phyloP scores from a whole-genome alignment of 2,888 invertebrate species.

The Amiota mariae region DNA sequence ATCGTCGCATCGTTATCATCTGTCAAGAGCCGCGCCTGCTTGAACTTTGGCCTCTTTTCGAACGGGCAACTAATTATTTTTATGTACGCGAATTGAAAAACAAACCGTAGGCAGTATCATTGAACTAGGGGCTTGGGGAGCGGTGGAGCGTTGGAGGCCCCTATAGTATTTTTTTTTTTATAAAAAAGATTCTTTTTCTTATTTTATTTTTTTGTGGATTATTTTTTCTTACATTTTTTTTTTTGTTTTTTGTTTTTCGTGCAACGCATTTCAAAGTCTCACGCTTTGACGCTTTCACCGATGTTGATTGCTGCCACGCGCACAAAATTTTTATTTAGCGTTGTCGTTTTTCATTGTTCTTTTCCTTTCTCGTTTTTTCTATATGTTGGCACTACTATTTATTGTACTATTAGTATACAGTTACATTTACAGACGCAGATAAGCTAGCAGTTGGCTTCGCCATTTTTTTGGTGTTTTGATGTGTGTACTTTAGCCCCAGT shows the following conservation, averaged over 20 bases:
- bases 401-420: background rate
- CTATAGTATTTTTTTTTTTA: too few species aligned
- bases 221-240: too few species aligned
- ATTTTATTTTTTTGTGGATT: too few species aligned
- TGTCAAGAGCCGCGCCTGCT: constrained; percentile 12
- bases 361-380: background rate
- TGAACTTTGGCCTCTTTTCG: background rate
- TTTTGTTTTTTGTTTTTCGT: background rate
- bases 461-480: background rate
- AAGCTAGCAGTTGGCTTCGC: constrained; percentile 6
- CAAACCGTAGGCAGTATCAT: too few species aligned
- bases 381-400: background rate
- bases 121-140: too few species aligned
- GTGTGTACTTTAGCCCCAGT: background rate
- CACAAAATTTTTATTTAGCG: background rate
- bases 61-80: constrained; percentile 5
- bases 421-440: background rate
- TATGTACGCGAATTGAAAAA: background rate
- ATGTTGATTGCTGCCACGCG: constrained; percentile 11
- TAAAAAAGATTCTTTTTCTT: too few species aligned
- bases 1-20: too few species aligned
- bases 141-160: too few species aligned
- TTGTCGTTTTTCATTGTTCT: background rate
- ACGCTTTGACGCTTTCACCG: background rate
- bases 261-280: background rate